Evolutionary conservation across 1,140 invertebrate genomes (phyloP).

Genomic region (Monochamus saltuarius): DNA sequence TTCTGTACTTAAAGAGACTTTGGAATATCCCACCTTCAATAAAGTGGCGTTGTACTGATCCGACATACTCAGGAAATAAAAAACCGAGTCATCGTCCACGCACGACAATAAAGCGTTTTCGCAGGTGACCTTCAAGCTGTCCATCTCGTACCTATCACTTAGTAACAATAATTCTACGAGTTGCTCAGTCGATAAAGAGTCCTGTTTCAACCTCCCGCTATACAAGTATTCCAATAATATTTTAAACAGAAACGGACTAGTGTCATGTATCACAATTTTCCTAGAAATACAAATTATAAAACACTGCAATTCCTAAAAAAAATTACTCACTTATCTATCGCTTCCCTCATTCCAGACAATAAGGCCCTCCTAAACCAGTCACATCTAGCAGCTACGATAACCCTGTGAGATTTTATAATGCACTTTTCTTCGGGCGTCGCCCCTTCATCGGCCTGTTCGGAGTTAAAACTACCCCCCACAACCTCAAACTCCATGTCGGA

Average conservation of each 20-base stretch:
- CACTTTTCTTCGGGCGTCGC: slow-evolving; percentile 34
- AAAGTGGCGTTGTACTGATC: slow-evolving; percentile 65
- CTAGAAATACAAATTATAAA: slow-evolving; percentile 49
- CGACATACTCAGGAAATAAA: slow-evolving; percentile 66
- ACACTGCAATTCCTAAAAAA: too few relatives aligned
- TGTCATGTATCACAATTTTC: slow-evolving; percentile 68
- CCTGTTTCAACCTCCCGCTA: slow-evolving; percentile 58
- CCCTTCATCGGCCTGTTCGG: slow-evolving; percentile 14
- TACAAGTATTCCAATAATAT: slow-evolving; percentile 67
- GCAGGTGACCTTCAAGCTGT: slow-evolving; percentile 61
- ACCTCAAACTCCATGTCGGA: slow-evolving; percentile 72
- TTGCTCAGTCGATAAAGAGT: slow-evolving; percentile 59
- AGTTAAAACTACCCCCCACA: slow-evolving; percentile 23
- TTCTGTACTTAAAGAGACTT: not conserved
- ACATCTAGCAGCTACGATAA: slow-evolving; percentile 67
- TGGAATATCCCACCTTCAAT: slow-evolving; percentile 56
- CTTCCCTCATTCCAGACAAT: slow-evolving; percentile 71
- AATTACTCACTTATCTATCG: slow-evolving; percentile 62
- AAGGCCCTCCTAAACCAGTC: slow-evolving; percentile 71
- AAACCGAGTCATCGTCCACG: slow-evolving; percentile 64
- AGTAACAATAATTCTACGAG: slow-evolving; percentile 65
- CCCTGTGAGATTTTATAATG: slow-evolving; percentile 61
- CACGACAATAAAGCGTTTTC: slow-evolving; percentile 60
- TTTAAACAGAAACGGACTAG: slow-evolving; percentile 62
- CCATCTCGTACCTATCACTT: slow-evolving; percentile 60